These are phyloP conservation scores for Diplodus sargus DNA, from an alignment of 2,797 vertebrate species.

Conservation along the genomic window DNA sequence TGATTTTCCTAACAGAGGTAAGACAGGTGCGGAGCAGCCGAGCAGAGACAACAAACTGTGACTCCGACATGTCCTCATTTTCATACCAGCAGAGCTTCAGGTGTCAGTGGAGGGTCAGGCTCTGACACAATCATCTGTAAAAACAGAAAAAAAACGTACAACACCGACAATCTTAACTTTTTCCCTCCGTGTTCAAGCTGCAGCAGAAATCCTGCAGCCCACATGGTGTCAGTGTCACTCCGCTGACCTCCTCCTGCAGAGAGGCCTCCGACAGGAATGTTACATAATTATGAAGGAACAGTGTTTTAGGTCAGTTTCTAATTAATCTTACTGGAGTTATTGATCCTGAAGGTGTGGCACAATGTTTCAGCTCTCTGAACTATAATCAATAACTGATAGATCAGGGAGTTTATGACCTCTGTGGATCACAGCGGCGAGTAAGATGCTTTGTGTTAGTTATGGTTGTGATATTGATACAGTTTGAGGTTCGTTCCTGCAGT, in stretches of 20 bases:
- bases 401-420: neutral
- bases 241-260: neutral
- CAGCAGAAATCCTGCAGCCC: constrained; percentile 16
- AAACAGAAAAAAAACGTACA: too few relatives aligned
- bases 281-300: neutral
- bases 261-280: neutral
- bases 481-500: neutral
- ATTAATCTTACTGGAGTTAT: neutral
- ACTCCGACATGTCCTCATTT: constrained; percentile 37
- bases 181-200: neutral
- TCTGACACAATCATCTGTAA: neutral
- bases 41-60: constrained; percentile 38
- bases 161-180: neutral
- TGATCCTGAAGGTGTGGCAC: neutral
- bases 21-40: constrained; percentile 7
- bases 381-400: neutral
- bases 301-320: neutral
- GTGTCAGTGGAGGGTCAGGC: too few relatives aligned
- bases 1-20: constrained; percentile 57
- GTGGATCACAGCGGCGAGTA: neutral
- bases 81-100: constrained; percentile 12
- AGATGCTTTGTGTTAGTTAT: neutral
- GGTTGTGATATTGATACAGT: constrained; percentile 13
- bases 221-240: constrained; percentile 56
- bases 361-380: neutral